These are phyloP conservation scores for Siniperca chuatsi DNA, from an alignment of 2,113 vertebrate species.

Conservation along the genomic window DNA sequence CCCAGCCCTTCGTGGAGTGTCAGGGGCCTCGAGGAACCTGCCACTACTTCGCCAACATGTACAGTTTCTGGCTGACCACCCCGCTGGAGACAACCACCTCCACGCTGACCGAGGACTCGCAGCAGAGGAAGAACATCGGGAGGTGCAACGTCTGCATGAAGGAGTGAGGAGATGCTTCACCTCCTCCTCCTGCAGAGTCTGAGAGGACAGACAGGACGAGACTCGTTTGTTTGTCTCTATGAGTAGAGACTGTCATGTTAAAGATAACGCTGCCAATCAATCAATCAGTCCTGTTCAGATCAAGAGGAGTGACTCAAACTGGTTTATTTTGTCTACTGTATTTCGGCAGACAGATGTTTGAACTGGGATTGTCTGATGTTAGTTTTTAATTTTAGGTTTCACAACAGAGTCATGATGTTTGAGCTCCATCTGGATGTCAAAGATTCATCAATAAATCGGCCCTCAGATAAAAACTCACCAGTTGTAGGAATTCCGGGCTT, in stretches of 20 bases:
- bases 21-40: conserved; percentile 93
- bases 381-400: background rate
- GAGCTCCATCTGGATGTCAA: too few species aligned
- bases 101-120: conserved; percentile 80
- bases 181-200: conserved; percentile 61
- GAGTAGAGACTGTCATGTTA: conserved; percentile 30
- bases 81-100: conserved; percentile 57
- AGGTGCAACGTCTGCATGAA: conserved; percentile 92
- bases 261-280: background rate
- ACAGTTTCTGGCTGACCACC: conserved; percentile 94
- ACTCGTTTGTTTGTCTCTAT: conserved; percentile 7
- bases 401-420: background rate
- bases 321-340: background rate
- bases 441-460: too few species aligned
- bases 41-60: conserved; percentile 90
- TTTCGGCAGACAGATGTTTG: background rate
- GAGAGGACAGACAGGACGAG: conserved; percentile 6
- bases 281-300: background rate
- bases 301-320: background rate
- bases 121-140: conserved; percentile 85
- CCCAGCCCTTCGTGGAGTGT: conserved; percentile 92
- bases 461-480: too few species aligned
- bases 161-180: conserved; percentile 37
- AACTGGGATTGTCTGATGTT: background rate
- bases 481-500: too few species aligned